These are phyloP conservation scores for Yponomeuta sedellus DNA, from an alignment of 2,888 invertebrate genomes.

Conservation along the genomic window DNA sequence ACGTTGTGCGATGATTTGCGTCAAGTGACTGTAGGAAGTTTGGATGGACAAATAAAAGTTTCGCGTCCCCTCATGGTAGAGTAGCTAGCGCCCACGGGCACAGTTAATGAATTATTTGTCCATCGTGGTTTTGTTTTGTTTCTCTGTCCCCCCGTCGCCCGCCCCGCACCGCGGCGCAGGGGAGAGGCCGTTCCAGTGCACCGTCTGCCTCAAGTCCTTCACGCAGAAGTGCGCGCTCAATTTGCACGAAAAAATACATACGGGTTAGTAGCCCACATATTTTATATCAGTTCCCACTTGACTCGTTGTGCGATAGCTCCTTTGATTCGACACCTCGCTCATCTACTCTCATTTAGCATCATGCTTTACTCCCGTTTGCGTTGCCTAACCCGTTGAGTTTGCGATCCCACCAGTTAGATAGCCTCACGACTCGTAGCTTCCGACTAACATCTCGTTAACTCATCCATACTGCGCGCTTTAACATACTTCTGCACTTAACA, in stretches of 20 bases:
- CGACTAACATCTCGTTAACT: slow-evolving; percentile 43
- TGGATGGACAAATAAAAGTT: slow-evolving; percentile 70
- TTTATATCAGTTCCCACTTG: slow-evolving; percentile 60
- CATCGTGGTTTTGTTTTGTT: slow-evolving; percentile 77
- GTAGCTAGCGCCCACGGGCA: slow-evolving; percentile 21
- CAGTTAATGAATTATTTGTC: slow-evolving; percentile 59
- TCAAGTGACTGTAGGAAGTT: slow-evolving; percentile 60
- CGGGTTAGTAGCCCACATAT: slow-evolving; percentile 78
- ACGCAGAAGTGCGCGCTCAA: slow-evolving; percentile 79
- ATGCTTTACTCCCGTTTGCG: slow-evolving; percentile 69
- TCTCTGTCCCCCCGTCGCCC: slow-evolving; percentile 67
- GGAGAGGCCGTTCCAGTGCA: slow-evolving; percentile 79
- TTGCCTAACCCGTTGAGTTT: slow-evolving; percentile 69
- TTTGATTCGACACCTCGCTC: not conserved
- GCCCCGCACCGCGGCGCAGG: slow-evolving; percentile 59
- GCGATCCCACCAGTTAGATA: slow-evolving; percentile 48
- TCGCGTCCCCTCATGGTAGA: slow-evolving; percentile 7
- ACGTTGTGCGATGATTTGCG: slow-evolving; percentile 65
- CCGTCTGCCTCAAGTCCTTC: slow-evolving; percentile 79
- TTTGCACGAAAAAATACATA: slow-evolving; percentile 79
- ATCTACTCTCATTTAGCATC: slow-evolving; percentile 58
- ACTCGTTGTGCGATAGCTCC: slow-evolving; percentile 25
- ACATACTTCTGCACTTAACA: slow-evolving; percentile 63
- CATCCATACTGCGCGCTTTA: slow-evolving; percentile 53
- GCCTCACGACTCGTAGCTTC: slow-evolving; percentile 67